Percentiles rank a stretch among this genome's conserved stretches.
Conservation (phyloP, 2,888 invertebrate genomes). For the Pomacea canaliculata region DNA sequence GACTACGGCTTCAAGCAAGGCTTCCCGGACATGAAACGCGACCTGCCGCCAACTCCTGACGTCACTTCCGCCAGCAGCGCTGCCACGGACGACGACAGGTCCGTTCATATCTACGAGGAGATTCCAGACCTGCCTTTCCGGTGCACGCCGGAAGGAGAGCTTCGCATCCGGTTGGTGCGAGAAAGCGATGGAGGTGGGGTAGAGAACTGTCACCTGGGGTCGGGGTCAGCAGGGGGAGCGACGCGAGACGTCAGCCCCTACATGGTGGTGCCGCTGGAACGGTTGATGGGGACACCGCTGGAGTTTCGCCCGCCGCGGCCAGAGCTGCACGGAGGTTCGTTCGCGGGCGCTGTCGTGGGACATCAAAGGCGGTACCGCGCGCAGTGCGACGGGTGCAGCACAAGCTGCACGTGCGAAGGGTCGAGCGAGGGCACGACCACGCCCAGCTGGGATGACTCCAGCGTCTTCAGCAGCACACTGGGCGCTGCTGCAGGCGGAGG, state of each 20-base stretch:
- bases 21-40: conserved; percentile 11
- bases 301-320: conserved; percentile 26
- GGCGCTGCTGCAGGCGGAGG: not conserved
- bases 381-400: not conserved
- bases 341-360: conserved; percentile 26
- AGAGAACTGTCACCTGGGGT: not conserved
- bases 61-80: conserved; percentile 10
- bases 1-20: conserved; percentile 37
- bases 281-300: conserved; percentile 9
- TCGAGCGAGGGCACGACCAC: conserved; percentile 1
- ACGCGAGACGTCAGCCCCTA: conserved; percentile 29
- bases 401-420: not conserved
- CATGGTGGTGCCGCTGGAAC: conserved; percentile 37
- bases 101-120: conserved; percentile 41
- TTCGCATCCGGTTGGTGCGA: conserved; percentile 9
- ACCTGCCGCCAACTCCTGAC: conserved; percentile 31
- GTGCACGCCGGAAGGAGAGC: conserved; percentile 20
- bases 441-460: conserved; percentile 20
- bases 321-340: conserved; percentile 25
- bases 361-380: not conserved
- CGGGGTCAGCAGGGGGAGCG: not conserved
- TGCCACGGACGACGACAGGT: conserved; percentile 33
- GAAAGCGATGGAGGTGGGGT: not conserved
- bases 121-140: conserved; percentile 35
- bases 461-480: conserved; percentile 12